phyloP scores from a whole-genome alignment of 2,797 vertebrate genomes.

The Fistularia commersonii region DNA sequence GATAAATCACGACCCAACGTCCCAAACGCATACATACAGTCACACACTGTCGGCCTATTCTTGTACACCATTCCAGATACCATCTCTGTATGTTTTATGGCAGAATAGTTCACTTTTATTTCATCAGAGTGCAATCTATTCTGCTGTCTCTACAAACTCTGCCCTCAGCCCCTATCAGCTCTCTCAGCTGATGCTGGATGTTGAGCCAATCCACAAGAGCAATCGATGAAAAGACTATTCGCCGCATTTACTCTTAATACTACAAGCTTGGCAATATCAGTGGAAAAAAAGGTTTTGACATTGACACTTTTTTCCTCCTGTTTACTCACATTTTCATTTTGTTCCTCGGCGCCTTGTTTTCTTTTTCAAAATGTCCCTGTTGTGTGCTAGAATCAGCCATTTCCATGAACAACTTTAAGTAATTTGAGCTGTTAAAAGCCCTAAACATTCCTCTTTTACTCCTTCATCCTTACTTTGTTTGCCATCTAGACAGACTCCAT shows the following conservation, averaged over 20 bases:
- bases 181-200: slow-evolving; percentile 10
- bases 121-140: slow-evolving; percentile 27
- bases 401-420: slow-evolving; percentile 10
- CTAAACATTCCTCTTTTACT: slow-evolving; percentile 36
- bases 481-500: slow-evolving; percentile 38
- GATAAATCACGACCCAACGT: slow-evolving; percentile 69
- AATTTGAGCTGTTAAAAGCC: slow-evolving; percentile 67
- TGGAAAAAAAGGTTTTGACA: slow-evolving; percentile 4
- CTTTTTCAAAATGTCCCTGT: slow-evolving; percentile 5
- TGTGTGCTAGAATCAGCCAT: slow-evolving; percentile 21
- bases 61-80: slow-evolving; percentile 31
- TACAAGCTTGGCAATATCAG: not conserved
- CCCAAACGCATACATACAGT: slow-evolving; percentile 23
- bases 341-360: slow-evolving; percentile 16
- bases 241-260: not conserved
- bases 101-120: slow-evolving; percentile 24
- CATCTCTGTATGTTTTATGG: slow-evolving; percentile 49
- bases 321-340: slow-evolving; percentile 17
- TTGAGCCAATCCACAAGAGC: slow-evolving; percentile 4
- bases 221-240: slow-evolving; percentile 16
- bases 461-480: slow-evolving; percentile 51
- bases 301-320: not conserved
- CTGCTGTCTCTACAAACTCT: slow-evolving; percentile 12
- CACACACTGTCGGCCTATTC: slow-evolving; percentile 22
- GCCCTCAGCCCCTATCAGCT: slow-evolving; percentile 13